Base-by-base conservation (phyloP, 1,140 invertebrate genomes). In the Rhyacophila brunnea region DNA sequence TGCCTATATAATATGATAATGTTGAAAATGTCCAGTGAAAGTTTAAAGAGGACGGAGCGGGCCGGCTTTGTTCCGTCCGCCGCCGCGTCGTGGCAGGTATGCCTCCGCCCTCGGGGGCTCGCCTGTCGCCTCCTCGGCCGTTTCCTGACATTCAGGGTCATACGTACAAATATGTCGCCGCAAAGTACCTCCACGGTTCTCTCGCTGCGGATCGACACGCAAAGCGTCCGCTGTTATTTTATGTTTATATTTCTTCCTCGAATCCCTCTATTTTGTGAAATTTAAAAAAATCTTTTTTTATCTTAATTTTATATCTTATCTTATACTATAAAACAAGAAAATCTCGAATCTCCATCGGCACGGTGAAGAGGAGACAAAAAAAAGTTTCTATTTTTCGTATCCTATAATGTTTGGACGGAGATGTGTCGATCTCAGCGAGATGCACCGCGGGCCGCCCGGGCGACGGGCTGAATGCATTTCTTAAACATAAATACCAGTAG, bases 101-200 rank as follows among this genome's bases (percentile, higher is more conserved):
- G n/a, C 23, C 9, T 28, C 3, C 15, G 5, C 18, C 14, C n/a
- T 28, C 10, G 48, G 6, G 11, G 15, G 7, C 36, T 15, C 34
- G 14, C 49, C 14, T 17, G 34, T 15, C 19, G 32, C 28, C 23
- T 28, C 13, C 47, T 32, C 47, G n/a, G 23, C 47, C 38, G 11
- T 15, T 11, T 3, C 15, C 3, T 5, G 38, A 40, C 15, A 40
- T 40, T 40, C 38, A 40, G 38, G 48, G 40, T 53, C 42, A 19
- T 45, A 53, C 51, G 51, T 53, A 53, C 51, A 53, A 53, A 53
- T 35, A 40, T 42, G 35, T n/a, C 35, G 49, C 36, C 49, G 36
- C 38, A 17, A 17, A 15, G 42, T 18, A 28, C 20, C 42, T 17
- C 51, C 17, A 14, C 40, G 13, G 18, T 7, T 17, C 52, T 20